Evolutionary conservation across 2,797 vertebrate species (phyloP), one percentile per base, ranked within the genome.

Genomic region (Gymnoscopelus microlampas): DNA sequence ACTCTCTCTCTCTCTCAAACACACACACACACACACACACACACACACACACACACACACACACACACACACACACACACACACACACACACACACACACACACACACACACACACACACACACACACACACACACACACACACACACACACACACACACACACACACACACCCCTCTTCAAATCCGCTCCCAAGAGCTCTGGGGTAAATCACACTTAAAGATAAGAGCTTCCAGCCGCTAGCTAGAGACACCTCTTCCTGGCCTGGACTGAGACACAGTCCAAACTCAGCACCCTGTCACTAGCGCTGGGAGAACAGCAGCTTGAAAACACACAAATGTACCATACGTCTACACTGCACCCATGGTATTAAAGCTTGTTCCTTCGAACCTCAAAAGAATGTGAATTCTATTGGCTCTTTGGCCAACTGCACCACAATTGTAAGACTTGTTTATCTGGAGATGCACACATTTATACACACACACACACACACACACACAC

Each of bases 141-240:
- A 77, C 71, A 83, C 80, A 71, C 68, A 79, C 61, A 76, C 74
- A 72, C 74, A 68, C 74, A 32, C 78, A 77, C 71, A 83, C 80
- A 71, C 74, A 73, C 74, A 68, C 74, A 32, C 78, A 77, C 71
- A 84, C 80, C 70, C 68, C 55, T 63, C 60, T 51, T 81, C 57
- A 82, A 85, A 79, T 82, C 70, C 55, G 74, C 78, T 81, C 73
- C 80, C 67, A 78, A 73, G 71, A 81, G 73, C 82, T 88, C 75
- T 54, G 3, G 70, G 71, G 79, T 70, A 76, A 87, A 86, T 87
- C 82, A 76, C 80, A 82, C 85, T 81, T 79, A 48, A 3, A 85
- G 86, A 90, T 87, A 85, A 89, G 73, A 62, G 49, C 35, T 49
- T 39, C 51, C 56, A 80, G 59, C 39, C 39, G 61, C n/a, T 76